Evolutionary conservation across 2,113 vertebrate species (phyloP).

Genomic region (Rhynchopsitta pachyrhyncha): DNA sequence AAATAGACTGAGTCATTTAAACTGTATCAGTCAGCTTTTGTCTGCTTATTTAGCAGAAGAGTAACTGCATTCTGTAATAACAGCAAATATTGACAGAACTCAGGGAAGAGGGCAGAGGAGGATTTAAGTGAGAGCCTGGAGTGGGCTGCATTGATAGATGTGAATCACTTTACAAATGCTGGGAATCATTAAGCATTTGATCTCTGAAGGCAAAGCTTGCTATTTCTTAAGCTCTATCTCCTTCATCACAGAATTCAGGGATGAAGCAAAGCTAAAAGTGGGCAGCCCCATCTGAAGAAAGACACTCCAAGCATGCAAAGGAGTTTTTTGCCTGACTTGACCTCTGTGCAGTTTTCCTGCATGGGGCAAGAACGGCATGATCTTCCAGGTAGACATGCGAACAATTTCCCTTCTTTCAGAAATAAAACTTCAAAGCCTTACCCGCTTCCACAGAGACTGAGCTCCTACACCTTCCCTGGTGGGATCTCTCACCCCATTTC

Average conservation of each 20-base stretch:
- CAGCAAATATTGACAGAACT: neutral
- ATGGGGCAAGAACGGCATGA: neutral
- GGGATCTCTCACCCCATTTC: neutral
- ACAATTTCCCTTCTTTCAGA: neutral
- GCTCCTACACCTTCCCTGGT: neutral
- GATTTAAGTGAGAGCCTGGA: neutral
- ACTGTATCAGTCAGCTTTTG: neutral
- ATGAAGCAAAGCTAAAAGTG: neutral
- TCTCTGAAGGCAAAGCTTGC: neutral
- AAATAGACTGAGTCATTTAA: neutral
- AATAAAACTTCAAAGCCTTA: neutral
- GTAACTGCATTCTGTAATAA: neutral
- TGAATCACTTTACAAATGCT: neutral
- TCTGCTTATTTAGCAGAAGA: neutral
- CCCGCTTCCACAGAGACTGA: neutral
- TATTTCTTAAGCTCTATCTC: neutral
- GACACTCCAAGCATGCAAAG: neutral
- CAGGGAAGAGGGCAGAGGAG: neutral
- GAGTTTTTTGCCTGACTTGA: neutral
- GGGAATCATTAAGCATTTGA: neutral
- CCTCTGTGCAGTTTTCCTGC: neutral
- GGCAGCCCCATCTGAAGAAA: neutral
- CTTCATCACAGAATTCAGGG: neutral
- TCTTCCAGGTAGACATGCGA: neutral
- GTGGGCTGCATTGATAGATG: neutral